Base-by-base conservation (phyloP, 2,797 vertebrate species). In the Enteromius anoplus region DNA sequence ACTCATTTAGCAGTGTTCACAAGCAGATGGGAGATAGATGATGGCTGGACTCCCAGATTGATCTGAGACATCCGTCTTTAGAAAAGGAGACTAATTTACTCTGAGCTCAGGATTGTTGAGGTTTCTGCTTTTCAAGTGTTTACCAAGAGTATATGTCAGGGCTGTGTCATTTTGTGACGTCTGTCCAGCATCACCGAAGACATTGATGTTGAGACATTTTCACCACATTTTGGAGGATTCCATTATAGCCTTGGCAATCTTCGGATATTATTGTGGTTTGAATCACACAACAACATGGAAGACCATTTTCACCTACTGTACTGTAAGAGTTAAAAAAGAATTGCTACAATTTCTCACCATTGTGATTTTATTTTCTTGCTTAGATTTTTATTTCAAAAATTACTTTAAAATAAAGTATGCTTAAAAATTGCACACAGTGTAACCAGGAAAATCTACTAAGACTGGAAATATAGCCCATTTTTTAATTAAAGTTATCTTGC, bases 1-100 rank as follows among this genome's bases (percentile, higher is more conserved):
- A 77, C 83, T 83, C 55, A 78, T 81, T 88, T 78, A 78, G 66
- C 72, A 78, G 26, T 29, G 23, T 76, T 72, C 12, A 17, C 47
- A 29, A 58, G 70, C 71, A 37, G 76, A 69, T 4, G 71, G 64
- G 51, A 77, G 82, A 83, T 83, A 55, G 66, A 65, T 83, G 49
- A 70, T 4, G 14, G 68, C 77, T 34, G 12, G 21, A 11, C 55
- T 45, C 21, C 75, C 51, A 37, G 51, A 77, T 58, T 70, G 49
- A 76, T 76, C 21, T 4, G 66, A 65, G 75, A 78, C 72, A 45
- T 45, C 42, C 42, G 42, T 45, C 66, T 49, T 85, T 70, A 68
- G 77, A 53, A 84, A 81, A 84, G 75, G 14, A 79, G 78, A 68
- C 49, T 23, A 29, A 68, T 69, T 69, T 34, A 82, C 64, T 32